These are phyloP conservation scores for Acipenser ruthenus DNA, from an alignment of 2,797 vertebrate genomes.

Conservation along the genomic window DNA sequence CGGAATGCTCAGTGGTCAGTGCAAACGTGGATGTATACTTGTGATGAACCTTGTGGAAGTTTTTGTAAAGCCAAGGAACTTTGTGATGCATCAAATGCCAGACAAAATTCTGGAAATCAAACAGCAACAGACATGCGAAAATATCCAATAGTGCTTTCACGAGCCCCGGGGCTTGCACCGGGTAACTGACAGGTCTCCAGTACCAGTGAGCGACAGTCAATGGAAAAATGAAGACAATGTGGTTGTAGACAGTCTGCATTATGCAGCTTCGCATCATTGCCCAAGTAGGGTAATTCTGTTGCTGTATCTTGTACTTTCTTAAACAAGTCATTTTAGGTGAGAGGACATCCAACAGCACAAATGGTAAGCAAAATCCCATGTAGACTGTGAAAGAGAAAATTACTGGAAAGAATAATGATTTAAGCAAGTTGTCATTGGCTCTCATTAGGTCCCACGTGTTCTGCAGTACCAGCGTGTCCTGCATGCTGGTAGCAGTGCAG, in stretches of 20 bases:
- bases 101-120: conserved; percentile 79
- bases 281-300: conserved; percentile 48
- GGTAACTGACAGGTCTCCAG: conserved; percentile 49
- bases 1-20: conserved; percentile 73
- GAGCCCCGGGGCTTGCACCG: conserved; percentile 51
- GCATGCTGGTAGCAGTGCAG: neutral
- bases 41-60: conserved; percentile 82
- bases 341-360: conserved; percentile 65
- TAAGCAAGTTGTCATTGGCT: conserved; percentile 32
- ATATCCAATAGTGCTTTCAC: conserved; percentile 49
- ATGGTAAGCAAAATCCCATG: conserved; percentile 71
- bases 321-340: conserved; percentile 45
- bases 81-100: conserved; percentile 85
- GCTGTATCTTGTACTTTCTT: conserved; percentile 75
- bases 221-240: conserved; percentile 68
- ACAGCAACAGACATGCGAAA: conserved; percentile 69
- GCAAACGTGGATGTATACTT: conserved; percentile 69
- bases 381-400: conserved; percentile 72
- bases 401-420: conserved; percentile 69
- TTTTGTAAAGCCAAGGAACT: conserved; percentile 82
- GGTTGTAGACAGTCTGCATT: conserved; percentile 62
- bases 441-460: conserved; percentile 55
- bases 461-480: conserved; percentile 46
- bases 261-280: conserved; percentile 59
- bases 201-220: conserved; percentile 67